Evolutionary conservation across 2,113 vertebrate genomes (phyloP).

Genomic region (Indicator maculatus): DNA sequence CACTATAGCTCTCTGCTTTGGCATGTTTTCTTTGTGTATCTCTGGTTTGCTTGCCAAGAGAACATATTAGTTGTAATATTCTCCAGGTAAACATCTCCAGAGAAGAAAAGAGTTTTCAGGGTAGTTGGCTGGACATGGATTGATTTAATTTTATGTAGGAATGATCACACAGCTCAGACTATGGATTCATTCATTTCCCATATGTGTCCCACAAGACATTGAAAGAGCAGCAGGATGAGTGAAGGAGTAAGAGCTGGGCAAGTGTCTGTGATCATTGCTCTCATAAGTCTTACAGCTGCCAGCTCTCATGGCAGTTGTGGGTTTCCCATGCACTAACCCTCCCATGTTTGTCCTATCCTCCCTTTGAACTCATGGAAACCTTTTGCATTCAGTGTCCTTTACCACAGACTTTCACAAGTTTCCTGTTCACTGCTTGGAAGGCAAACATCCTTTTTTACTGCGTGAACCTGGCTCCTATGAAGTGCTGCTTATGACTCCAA

Average conservation of each 20-base stretch:
- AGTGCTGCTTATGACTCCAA: neutral
- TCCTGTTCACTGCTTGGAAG: neutral
- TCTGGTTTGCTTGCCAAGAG: neutral
- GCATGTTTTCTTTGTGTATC: neutral
- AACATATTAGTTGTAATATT: neutral
- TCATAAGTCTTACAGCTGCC: neutral
- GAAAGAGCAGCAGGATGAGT: neutral
- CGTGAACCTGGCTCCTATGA: neutral
- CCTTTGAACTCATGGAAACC: neutral
- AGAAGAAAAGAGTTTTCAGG: neutral
- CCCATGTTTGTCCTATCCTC: neutral
- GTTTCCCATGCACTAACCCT: neutral
- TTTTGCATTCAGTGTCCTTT: neutral
- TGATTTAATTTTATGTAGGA: neutral
- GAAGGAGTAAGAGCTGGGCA: neutral
- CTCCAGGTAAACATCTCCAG: neutral
- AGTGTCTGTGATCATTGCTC: neutral
- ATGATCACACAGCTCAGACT: neutral
- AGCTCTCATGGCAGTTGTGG: neutral
- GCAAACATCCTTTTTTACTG: neutral
- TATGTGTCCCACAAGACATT: neutral
- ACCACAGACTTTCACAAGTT: neutral
- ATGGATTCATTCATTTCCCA: rapidly evolving
- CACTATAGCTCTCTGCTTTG: neutral
- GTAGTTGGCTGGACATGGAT: neutral